Base-by-base conservation (phyloP, 2,113 vertebrate species). In the Casuarius casuarius region DNA sequence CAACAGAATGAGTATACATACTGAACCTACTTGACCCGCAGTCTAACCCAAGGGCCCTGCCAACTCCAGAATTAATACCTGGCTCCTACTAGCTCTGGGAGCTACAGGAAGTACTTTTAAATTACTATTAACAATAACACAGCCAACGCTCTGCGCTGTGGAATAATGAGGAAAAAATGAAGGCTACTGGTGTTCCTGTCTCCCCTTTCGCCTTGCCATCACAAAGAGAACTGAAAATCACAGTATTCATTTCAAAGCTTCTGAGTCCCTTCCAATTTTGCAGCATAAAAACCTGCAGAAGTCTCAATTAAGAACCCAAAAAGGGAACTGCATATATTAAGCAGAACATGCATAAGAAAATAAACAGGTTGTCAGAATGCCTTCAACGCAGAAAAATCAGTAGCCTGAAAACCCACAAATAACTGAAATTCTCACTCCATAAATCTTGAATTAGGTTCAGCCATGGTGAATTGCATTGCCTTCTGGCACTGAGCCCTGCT, bases 381-480 rank as follows among this genome's bases (percentile, higher is more conserved):
- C 31, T 85, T 85, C 67, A 65, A 79, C 81, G 25, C 12, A 59
- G 44, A 87, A 87, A 92, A 92, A 89, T 35, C 40, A 73, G 35
- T 52, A 80, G 49, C n/a, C n/a, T 90, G 77, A 90, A 92, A 92
- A 28, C 38, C 42, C 51, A 88, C 51, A 91, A 89, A 94, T 90
- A 94, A 77, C 63, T 77, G n/a, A 94, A 96, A 95, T 87, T 92
- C 28, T 91, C 72, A 95, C 48, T 83, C 86, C 61, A 86, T 87
- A 85, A 92, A 94, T 85, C 79, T 92, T 87, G 85, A 94, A 87
- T 95, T 90, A 95, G 49, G 40, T 85, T 83, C 11, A 52, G 7
- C 54, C n/a, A 33, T 79, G 61, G 80, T 71, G 82, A 92, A 89
- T 87, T 92, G 29, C 54, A 11, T 51, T 92, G 84, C 75, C 82